A percentile compares a stretch with the other conserved stretches of the same genome.
phyloP scores from a whole-genome alignment of 2,888 invertebrate genomes.

The Ophraella communa region DNA sequence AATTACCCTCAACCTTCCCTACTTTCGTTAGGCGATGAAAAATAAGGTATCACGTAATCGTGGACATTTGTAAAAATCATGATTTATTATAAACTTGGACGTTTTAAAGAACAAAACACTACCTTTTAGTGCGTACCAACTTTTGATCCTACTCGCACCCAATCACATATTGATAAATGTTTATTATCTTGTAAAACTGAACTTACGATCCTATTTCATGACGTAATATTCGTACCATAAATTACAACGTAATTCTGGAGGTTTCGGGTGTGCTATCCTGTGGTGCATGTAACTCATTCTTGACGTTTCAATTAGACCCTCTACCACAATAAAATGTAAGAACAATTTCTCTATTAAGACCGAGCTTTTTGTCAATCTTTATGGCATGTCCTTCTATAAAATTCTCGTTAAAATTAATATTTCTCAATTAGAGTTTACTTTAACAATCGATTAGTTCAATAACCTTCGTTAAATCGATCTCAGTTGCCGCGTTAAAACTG shows the following conservation, averaged over 20 bases:
- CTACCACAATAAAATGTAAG: background rate
- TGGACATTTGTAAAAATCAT: too few species aligned
- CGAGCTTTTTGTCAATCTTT: constrained; percentile 18
- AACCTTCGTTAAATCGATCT: constrained; percentile 23
- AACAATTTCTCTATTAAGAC: constrained; percentile 12
- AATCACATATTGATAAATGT: background rate
- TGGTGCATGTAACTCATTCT: background rate
- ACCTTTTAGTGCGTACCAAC: too few species aligned
- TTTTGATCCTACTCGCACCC: background rate
- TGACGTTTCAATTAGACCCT: background rate
- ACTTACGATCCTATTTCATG: background rate
- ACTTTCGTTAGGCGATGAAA: too few species aligned
- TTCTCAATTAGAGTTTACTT: constrained; percentile 28
- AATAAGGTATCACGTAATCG: too few species aligned
- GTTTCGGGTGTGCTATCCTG: background rate
- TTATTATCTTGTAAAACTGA: background rate
- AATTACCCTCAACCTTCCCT: too few species aligned
- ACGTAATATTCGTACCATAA: background rate
- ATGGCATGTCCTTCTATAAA: constrained; percentile 18
- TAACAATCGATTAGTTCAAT: constrained; percentile 32
- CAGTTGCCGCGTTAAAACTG: constrained; percentile 3
- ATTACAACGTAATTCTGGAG: background rate
- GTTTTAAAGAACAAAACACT: too few species aligned
- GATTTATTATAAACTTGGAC: too few species aligned
- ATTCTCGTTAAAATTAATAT: constrained; percentile 31